Base-by-base conservation (phyloP, 2,888 invertebrate species). In the Sminthurinus aureus region DNA sequence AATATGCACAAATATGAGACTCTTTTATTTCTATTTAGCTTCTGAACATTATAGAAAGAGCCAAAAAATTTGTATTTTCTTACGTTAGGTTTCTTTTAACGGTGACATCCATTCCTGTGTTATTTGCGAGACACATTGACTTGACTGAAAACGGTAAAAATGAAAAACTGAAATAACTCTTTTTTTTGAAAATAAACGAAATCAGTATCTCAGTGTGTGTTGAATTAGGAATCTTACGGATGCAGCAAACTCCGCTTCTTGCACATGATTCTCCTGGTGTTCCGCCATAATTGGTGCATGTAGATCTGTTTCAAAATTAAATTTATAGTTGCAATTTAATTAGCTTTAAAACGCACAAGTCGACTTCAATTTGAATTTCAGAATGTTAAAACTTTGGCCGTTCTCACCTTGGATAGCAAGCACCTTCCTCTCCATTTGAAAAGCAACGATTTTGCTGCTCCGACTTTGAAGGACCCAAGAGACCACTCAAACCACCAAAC, bases 221-320 rank as follows among this genome's bases (percentile, higher is more conserved):
- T 4, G 6, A 38, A 38, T 38, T 38, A 38, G 1, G 1, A 1
- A 26, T 15, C 81, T 64, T 81, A 81, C 81, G 50, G 26, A 75
- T 22, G 58, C 81, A 81, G 22, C 81, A 81, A 26, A 75, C 64
- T 18, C 81, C 81, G 64, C 79, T 66, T 13, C 64, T 8, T 12
- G 58, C 50, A 26, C 79, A 79, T 8, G 13, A 3, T 18, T 79
- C 79, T 66, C 79, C 79, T 15, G 64, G 22, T 6, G 79, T 79
- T 13, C 79, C 79, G 18, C 79, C 79, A 13, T 66, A 38, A 66
- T 66, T 64, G 1, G 58, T 79, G 79, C 79, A 79, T 22, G 64
- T 12, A 0, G 64, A 74, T 26, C 73, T 74, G 11, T 74, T 26
- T 26, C 0, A 24, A n/a, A 18, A 8, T 69, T n/a, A 0, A 24